Base-by-base conservation (phyloP, 2,113 vertebrate species). In the Dasypus novemcinctus region DNA sequence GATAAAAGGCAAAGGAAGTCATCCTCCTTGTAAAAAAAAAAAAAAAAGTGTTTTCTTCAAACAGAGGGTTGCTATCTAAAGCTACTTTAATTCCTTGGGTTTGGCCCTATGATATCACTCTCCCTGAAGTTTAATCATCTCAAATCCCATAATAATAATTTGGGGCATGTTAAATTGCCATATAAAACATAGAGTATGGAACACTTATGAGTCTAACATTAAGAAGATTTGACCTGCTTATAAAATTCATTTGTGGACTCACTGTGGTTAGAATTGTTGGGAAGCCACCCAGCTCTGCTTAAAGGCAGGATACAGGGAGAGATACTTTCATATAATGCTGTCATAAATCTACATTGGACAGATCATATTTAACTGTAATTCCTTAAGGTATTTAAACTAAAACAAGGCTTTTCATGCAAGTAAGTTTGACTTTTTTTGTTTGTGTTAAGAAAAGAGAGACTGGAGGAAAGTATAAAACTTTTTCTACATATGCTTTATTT, bases 111-210 rank as follows among this genome's bases (percentile, higher is more conserved):
- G 90, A 96, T 94, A 93, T 94, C 92, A 90, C 7, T 94, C 76
- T 97, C 78, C 90, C 96, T 1, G 2, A 96, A 97, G 96, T 72
- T 86, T 96, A 96, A 94, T 96, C 94, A 92, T 86, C 82, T 29
- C 63, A 95, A 97, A 96, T 94, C 95, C 94, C 90, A 91, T 94
- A 97, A 97, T 97, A 95, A 95, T 96, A 95, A 96, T 92, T 91
- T 95, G 57, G 82, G 81, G 36, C 91, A 91, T 95, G 82, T 49
- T 80, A 95, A 95, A 94, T 86, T 88, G 69, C 93, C 91, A 93
- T 68, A 91, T 88, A 94, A 95, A 96, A 97, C 87, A 93, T 9
- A 93, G 69, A 93, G 23, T 80, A 92, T 4, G 46, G 38, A 78
- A 52, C 81, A 80, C 41, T 86, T 93, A 14, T 93, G 68, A 94